These are phyloP conservation scores for Gasterosteus aculeatus DNA, from an alignment of 2,113 vertebrate species.

Conservation along the genomic window DNA sequence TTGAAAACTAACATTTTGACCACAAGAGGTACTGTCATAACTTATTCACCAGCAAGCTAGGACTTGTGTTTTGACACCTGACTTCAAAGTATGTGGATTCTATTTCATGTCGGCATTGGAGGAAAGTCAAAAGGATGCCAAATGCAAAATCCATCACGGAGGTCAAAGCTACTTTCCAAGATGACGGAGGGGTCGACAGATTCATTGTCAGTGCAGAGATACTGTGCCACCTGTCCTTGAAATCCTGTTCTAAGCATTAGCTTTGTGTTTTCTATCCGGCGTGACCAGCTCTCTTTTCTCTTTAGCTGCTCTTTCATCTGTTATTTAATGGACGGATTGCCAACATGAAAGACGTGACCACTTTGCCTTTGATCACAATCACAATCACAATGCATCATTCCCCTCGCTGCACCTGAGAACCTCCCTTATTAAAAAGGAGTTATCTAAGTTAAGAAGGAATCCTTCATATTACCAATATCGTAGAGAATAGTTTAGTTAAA, in stretches of 20 bases:
- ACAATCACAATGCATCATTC: conserved; percentile 53
- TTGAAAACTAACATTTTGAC: conserved; percentile 63
- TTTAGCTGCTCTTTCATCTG: conserved; percentile 74
- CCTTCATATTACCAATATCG: neutral
- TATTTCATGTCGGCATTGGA: conserved; percentile 75
- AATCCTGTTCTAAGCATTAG: conserved; percentile 73
- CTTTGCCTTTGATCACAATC: conserved; percentile 67
- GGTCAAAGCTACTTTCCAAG: conserved; percentile 68
- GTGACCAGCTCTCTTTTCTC: conserved; percentile 62
- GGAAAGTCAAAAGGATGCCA: conserved; percentile 75
- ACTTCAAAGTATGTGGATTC: conserved; percentile 76
- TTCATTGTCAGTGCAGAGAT: conserved; percentile 46
- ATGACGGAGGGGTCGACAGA: conserved; percentile 69
- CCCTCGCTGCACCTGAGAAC: conserved; percentile 60
- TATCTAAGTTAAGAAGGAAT: conserved; percentile 23
- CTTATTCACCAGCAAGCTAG: conserved; percentile 69
- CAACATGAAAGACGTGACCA: conserved; percentile 73
- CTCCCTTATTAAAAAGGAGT: conserved; percentile 39
- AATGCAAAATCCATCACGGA: conserved; percentile 65
- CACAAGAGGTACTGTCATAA: conserved; percentile 63
- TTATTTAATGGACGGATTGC: conserved; percentile 66
- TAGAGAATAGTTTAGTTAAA: conserved; percentile 31
- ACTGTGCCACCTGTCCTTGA: conserved; percentile 68
- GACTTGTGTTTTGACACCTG: conserved; percentile 69
- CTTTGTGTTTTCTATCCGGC: conserved; percentile 65